A percentile compares a stretch with the other conserved stretches of the same genome.
These are phyloP conservation scores for Stratiomys singularior DNA, from an alignment of 2,888 invertebrate species.

Conservation along the genomic window DNA sequence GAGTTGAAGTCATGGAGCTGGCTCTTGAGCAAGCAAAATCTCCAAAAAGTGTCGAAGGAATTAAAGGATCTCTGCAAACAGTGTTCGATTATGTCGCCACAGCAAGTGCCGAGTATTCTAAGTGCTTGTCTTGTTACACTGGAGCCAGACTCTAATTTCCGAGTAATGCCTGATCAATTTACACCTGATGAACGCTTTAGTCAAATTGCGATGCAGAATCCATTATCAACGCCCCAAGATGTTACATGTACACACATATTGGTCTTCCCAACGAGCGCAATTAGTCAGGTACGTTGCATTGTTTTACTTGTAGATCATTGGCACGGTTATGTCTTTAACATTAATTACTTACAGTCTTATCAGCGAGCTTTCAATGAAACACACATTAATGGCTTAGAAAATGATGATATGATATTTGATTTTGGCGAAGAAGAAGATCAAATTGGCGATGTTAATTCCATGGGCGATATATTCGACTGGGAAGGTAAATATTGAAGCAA, in stretches of 20 bases:
- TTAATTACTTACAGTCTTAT: constrained; percentile 68
- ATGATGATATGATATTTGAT: constrained; percentile 75
- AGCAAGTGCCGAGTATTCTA: constrained; percentile 88
- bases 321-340: neutral
- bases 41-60: constrained; percentile 86
- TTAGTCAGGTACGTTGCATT: constrained; percentile 76
- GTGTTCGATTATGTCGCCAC: constrained; percentile 84
- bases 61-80: constrained; percentile 91
- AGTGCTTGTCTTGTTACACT: constrained; percentile 98
- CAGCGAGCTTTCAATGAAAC: constrained; percentile 78
- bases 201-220: constrained; percentile 87
- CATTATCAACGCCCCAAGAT: constrained; percentile 94
- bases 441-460: constrained; percentile 70
- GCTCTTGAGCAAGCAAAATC: constrained; percentile 89
- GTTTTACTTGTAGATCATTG: too few relatives aligned
- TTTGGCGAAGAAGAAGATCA: constrained; percentile 69
- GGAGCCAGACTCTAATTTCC: constrained; percentile 88
- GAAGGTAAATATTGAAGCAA: constrained; percentile 59
- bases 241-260: constrained; percentile 97
- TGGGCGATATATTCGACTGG: constrained; percentile 82
- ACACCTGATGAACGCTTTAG: constrained; percentile 94
- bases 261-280: constrained; percentile 97
- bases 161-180: constrained; percentile 94
- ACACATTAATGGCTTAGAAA: constrained; percentile 73
- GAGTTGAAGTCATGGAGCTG: constrained; percentile 98